Conservation (phyloP, 2,797 vertebrate genomes). For the Lacerta viridis region DNA sequence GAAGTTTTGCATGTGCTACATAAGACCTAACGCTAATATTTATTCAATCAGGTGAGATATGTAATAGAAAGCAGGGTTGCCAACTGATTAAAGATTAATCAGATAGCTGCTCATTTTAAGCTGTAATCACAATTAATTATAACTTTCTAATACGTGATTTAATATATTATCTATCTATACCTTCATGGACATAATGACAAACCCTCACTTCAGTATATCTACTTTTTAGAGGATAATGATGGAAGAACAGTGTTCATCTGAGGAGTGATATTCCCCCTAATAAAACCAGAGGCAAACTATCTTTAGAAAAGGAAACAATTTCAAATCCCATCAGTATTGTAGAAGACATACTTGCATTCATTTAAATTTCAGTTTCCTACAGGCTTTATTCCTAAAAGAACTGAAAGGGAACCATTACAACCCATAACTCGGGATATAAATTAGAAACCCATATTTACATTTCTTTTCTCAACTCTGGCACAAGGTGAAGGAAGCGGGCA, state of each 20-base stretch:
- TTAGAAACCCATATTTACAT: neutral
- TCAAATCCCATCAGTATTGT: neutral
- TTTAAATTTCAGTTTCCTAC: neutral
- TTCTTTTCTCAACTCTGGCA: neutral
- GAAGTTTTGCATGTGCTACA: too few relatives aligned
- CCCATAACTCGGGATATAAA: neutral
- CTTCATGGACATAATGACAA: neutral
- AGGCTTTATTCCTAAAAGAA: neutral
- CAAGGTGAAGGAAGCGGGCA: neutral
- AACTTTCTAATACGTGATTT: neutral
- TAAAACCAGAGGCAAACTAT: too few relatives aligned
- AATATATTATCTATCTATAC: neutral
- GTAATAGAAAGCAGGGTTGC: neutral
- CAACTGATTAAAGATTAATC: neutral
- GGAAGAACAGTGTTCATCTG: neutral
- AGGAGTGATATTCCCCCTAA: neutral
- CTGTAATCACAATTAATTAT: neutral
- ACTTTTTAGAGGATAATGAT: neutral
- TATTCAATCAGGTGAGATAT: neutral
- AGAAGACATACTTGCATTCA: neutral
- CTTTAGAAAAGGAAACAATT: neutral
- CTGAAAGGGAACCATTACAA: neutral
- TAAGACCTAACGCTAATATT: neutral
- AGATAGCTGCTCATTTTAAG: neutral
- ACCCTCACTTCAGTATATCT: neutral